Evolutionary conservation across 2,888 invertebrate species (phyloP), one percentile per base, ranked within the genome.

Genomic region (Drosophila emarginata): DNA sequence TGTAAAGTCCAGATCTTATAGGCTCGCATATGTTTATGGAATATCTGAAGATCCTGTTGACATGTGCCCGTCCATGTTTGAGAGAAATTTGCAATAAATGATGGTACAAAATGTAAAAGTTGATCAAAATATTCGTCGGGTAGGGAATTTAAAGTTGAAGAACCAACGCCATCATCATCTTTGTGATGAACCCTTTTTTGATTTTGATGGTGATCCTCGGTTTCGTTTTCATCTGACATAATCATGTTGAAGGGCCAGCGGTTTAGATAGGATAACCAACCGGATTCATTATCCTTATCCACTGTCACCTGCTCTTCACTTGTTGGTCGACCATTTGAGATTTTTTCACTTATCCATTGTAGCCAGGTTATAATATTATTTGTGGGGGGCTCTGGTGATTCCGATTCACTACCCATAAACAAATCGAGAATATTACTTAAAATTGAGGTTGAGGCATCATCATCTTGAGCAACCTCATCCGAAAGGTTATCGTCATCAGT

Each of bases 1-100:
- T 95, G 95, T 78, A 95, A 91, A 65, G 95, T 95, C 95, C 95
- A 95, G 77, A 95, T 87, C 91, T 95, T 95, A 71, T 94, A 93
- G 62, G 94, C 94, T 32, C 94, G 93, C 84, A 95, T 91, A 91
- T 95, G 95, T 73, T 94, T 93, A 77, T 95, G 92, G 78, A 95
- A 93, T 82, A 95, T 94, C 67, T 89, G 84, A 64, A 95, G 94
- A 77, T 95, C 95, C 87, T 94, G 94, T 77, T 94, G 93, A 92
- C 95, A 95, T 89, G 94, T 94, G 57, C 93, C 92, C 87, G 94
- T 93, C 86, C 94, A 93, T 74, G 94, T 93, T 76, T 93, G 93
- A 66, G 94, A 93, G 89, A 94, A 94, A 92, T 95, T 94, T 70
- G 95, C 94, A 74, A 95, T 94, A 91, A 95, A 95, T 57, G 94